Base-by-base conservation (phyloP, 2,113 vertebrate species). In the Daubentonia madagascariensis region DNA sequence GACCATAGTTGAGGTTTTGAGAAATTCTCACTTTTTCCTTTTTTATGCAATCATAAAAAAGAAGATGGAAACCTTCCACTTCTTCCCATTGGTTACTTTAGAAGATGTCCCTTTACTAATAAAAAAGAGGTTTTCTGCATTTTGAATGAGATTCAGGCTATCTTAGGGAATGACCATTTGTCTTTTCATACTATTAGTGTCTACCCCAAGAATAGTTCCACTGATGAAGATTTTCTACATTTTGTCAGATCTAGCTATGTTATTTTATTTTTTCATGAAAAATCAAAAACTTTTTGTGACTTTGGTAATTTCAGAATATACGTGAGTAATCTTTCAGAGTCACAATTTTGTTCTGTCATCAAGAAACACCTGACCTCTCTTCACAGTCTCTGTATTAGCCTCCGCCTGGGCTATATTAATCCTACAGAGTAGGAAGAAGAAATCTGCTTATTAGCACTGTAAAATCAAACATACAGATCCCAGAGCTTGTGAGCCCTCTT, bases 231-330 rank as follows among this genome's bases (percentile, higher is more conserved):
- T 23, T 52, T 72, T 59, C 25, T 73, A 4, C 22, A 76, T 83
- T 91, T 95, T 87, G 6, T 59, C 96, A 89, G 10, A 8, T 78
- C 8, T 79, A 61, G 10, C 20, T 72, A 50, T 40, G 22, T 8
- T 57, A 83, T 83, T 97, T 87, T 50, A 84, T 52, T 94, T 92
- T 80, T 57, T 80, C 63, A 81, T 35, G 45, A 86, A 81, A 95
- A 54, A 7, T 73, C 7, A 65, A 86, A 35, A 89, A 80, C 14
- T n/a, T 73, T 72, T 75, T 91, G 65, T 54, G 13, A 67, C 30
- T 93, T 89, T 37, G 8, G 8, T 95, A 45, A 73, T 76, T 86
- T 94, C 32, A 52, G 63, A 79, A 67, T 45, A 48, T 57, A 7
- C 1, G 48, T 52, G 43, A 76, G 22, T 1, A 32, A 12, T 81